These are phyloP conservation scores for Sitodiplosis mosellana DNA, from an alignment of 1,140 invertebrate genomes.

Conservation along the genomic window DNA sequence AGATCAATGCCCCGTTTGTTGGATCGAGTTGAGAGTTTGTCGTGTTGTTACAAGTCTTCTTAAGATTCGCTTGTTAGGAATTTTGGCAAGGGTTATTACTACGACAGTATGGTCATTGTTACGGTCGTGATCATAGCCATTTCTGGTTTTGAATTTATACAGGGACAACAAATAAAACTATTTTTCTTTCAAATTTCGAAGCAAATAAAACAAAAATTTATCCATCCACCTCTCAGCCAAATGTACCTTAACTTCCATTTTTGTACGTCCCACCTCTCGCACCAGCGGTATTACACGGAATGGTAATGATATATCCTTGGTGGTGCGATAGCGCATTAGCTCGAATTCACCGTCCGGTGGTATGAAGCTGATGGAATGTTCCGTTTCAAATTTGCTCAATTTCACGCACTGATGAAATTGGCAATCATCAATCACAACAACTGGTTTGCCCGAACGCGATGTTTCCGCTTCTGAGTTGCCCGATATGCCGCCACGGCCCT, in stretches of 20 bases:
- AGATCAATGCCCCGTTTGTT: too few relatives aligned
- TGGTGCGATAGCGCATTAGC: slow-evolving; percentile 98
- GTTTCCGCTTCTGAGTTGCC: slow-evolving; percentile 65
- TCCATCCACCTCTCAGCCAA: not conserved
- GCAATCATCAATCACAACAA: slow-evolving; percentile 98
- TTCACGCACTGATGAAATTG: slow-evolving; percentile 99
- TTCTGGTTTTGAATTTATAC: not conserved
- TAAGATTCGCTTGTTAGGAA: too few relatives aligned
- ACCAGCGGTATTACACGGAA: slow-evolving; percentile 98
- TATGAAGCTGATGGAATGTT: slow-evolving; percentile 99
- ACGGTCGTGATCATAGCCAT: too few relatives aligned
- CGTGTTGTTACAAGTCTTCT: too few relatives aligned
- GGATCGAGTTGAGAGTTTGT: too few relatives aligned
- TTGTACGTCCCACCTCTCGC: slow-evolving; percentile 90
- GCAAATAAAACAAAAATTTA: not conserved
- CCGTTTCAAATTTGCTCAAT: slow-evolving; percentile 98
- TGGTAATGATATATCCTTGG: slow-evolving; percentile 98
- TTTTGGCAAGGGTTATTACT: too few relatives aligned
- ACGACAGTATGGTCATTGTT: too few relatives aligned
- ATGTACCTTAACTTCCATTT: slow-evolving; percentile 96
- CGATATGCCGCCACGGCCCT: slow-evolving; percentile 53
- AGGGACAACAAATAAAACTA: not conserved
- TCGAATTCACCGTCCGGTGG: slow-evolving; percentile 99
- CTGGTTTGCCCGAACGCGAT: slow-evolving; percentile 73
- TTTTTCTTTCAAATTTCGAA: not conserved